phyloP scores from a whole-genome alignment of 2,888 invertebrate species.

The Strigamia crassipes region DNA sequence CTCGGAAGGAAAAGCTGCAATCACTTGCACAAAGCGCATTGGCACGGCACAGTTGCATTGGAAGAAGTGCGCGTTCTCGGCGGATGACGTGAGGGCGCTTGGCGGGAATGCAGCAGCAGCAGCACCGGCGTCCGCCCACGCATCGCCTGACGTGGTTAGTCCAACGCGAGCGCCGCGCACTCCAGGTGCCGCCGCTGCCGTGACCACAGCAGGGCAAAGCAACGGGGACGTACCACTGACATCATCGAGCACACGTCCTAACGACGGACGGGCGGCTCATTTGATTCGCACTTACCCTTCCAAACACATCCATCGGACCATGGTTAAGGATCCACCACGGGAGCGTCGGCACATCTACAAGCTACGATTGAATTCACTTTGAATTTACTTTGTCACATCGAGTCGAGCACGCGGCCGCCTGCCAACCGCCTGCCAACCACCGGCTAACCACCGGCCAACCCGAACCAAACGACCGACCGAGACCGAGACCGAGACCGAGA shows the following conservation, averaged over 20 bases:
- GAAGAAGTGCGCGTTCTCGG: not conserved
- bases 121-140: constrained; percentile 21
- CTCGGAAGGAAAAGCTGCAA: not conserved
- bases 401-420: not conserved
- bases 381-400: not conserved
- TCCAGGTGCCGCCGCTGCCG: constrained; percentile 21
- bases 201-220: constrained; percentile 17
- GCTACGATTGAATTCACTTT: not conserved
- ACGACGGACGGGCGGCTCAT: constrained; percentile 1
- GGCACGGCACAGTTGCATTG: constrained; percentile 4
- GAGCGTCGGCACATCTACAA: constrained; percentile 5
- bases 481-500: not conserved
- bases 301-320: not conserved
- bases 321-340: not conserved
- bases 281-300: constrained; percentile 11
- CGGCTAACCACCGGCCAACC: not conserved
- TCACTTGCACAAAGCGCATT: not conserved
- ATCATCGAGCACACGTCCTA: constrained; percentile 17
- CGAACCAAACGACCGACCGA: not conserved
- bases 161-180: constrained; percentile 15
- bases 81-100: not conserved
- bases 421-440: too few relatives aligned
- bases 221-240: constrained; percentile 12
- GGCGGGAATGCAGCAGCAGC: constrained; percentile 18
- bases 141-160: constrained; percentile 3